These are phyloP conservation scores for Eupleurogrammus muticus DNA, from an alignment of 2,797 vertebrate species.

Conservation along the genomic window DNA sequence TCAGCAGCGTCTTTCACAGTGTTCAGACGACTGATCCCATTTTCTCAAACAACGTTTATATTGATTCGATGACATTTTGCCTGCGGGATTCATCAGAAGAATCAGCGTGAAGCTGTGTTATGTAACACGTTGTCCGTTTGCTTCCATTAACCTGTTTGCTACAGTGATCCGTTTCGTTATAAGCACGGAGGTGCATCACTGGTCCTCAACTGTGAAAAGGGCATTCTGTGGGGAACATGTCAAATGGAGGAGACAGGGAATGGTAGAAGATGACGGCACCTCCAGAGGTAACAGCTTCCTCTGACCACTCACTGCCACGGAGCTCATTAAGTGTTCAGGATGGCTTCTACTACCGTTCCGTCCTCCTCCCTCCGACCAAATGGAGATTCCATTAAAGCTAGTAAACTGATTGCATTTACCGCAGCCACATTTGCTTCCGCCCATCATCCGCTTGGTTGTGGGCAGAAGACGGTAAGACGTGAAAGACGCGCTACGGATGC, in stretches of 20 bases:
- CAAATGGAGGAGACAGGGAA: conserved; percentile 19
- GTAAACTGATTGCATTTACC: conserved; percentile 11
- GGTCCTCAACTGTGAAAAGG: conserved; percentile 15
- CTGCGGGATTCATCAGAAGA: not conserved
- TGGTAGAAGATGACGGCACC: conserved; percentile 23
- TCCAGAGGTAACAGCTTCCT: conserved; percentile 41
- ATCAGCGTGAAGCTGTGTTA: conserved; percentile 5
- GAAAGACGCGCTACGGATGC: no score
- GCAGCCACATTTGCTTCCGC: conserved; percentile 12
- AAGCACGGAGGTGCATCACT: conserved; percentile 4
- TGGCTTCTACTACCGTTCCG: conserved; percentile 39
- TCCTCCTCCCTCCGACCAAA: conserved; percentile 18
- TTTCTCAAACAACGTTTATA: not conserved
- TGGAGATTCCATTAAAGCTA: conserved; percentile 13
- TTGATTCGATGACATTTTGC: conserved; percentile 23
- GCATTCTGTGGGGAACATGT: conserved; percentile 43
- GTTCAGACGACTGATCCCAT: not conserved
- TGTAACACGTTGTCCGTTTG: conserved; percentile 10
- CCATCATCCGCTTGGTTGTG: conserved; percentile 2
- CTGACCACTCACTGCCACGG: conserved; percentile 21
- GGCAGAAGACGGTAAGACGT: conserved; percentile 13
- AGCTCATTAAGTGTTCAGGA: conserved; percentile 46
- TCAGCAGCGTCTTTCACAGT: not conserved
- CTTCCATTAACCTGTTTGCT: conserved; percentile 18
- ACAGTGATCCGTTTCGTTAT: conserved; percentile 10